Evolutionary conservation across 2,113 vertebrate species (phyloP), one percentile per base, ranked within the genome.

Genomic region (Toxostoma redivivum): DNA sequence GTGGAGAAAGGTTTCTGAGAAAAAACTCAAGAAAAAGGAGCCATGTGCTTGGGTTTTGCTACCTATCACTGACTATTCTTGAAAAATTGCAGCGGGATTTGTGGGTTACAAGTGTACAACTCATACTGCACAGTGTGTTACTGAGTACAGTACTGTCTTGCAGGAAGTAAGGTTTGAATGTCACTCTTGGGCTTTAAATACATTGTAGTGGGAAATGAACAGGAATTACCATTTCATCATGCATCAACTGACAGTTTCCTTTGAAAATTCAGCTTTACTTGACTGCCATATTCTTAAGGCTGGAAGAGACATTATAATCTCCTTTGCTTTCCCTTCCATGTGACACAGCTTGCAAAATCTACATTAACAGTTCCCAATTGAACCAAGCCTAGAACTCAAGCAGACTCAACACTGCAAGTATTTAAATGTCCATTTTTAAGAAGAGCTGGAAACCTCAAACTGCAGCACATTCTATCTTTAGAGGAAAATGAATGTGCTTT

Each of bases 401-500:
- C 22, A 76, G 89, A 51, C 17, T 86, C 30, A 70, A 62, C 35
- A 15, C 38, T 60, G 28, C 33, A 66, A 58, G 33, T 69, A 70
- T 85, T 58, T 45, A 71, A 65, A 89, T 78, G 33, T 64, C 44
- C 58, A n/a, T 56, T 88, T 92, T 93, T 70, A 58, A 85, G 60
- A 90, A 69, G 24, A 88, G 13, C n/a, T 82, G 86, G 38, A 94
- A 95, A 81, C 13, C 28, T 73, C 60, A 53, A 87, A 53, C 76
- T 51, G 44, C 33, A 84, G 64, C 31, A 44, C 18, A 33, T 58
- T 72, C 64, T 83, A 9, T 76, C 62, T 91, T 93, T 65, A 90
- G 74, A 91, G 58, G 37, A 73, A 84, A 81, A 48, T 78, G 13
- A 90, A 84, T 93, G 86, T 95, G 88, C 93, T 88, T 89, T 89